These are phyloP conservation scores for Cheilosia impressa DNA, from an alignment of 2,888 invertebrate genomes.

Conservation along the genomic window DNA sequence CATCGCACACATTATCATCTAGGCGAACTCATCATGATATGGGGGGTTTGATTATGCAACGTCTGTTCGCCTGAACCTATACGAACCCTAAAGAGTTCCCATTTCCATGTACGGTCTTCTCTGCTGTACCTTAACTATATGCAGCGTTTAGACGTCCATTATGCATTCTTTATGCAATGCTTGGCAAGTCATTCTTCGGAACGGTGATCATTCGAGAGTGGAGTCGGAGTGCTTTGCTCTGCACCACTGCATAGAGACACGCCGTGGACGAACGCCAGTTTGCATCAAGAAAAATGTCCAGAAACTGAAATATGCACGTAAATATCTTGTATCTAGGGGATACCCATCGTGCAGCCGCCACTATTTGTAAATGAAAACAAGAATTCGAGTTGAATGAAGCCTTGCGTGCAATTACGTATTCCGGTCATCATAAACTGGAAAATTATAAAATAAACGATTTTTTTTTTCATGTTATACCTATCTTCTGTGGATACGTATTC, in stretches of 20 bases:
- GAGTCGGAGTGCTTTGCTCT: slow-evolving; percentile 5
- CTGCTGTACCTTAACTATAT: too few species aligned
- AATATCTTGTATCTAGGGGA: slow-evolving; percentile 4
- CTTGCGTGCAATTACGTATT: slow-evolving; percentile 72
- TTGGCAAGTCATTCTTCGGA: slow-evolving; percentile 65
- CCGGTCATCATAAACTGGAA: slow-evolving; percentile 70
- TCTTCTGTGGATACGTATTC: not conserved
- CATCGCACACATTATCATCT: slow-evolving; percentile 23
- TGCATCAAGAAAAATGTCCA: slow-evolving; percentile 64
- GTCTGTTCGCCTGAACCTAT: slow-evolving; percentile 6
- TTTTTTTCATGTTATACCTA: not conserved
- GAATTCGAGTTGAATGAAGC: slow-evolving; percentile 59
- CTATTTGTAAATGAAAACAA: slow-evolving; percentile 56
- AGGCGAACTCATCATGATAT: not conserved
- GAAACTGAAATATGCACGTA: slow-evolving; percentile 30
- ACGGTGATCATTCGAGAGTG: slow-evolving; percentile 64
- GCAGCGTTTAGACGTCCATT: slow-evolving; percentile 57
- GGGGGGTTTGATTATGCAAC: slow-evolving; percentile 55
- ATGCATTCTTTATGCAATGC: slow-evolving; percentile 74
- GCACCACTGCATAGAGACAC: slow-evolving; percentile 28
- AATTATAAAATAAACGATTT: slow-evolving; percentile 50
- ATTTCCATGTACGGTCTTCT: slow-evolving; percentile 21
- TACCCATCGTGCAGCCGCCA: not conserved
- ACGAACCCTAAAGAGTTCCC: slow-evolving; percentile 55
- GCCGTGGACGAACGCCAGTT: slow-evolving; percentile 46